phyloP scores from a whole-genome alignment of 2,888 invertebrate species.

The Eulithis prunata region DNA sequence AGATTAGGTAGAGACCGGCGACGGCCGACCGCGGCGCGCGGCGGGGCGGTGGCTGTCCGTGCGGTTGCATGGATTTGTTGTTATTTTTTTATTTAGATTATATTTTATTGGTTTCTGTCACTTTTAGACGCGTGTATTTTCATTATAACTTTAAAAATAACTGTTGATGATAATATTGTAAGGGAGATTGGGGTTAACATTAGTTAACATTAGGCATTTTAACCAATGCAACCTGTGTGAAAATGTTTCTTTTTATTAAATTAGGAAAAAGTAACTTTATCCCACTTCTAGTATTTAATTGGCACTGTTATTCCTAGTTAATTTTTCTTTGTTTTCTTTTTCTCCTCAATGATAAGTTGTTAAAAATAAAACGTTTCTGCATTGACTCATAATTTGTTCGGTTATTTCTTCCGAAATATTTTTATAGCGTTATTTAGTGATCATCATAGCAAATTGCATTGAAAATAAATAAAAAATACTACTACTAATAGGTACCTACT shows the following conservation, averaged over 20 bases:
- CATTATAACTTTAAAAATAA: conserved; percentile 59
- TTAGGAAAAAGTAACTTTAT: conserved; percentile 51
- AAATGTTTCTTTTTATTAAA: conserved; percentile 44
- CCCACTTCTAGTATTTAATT: conserved; percentile 69
- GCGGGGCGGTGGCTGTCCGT: conserved; percentile 53
- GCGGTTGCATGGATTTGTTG: conserved; percentile 67
- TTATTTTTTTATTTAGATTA: conserved; percentile 74
- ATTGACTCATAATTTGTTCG: conserved; percentile 66
- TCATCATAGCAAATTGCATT: background rate
- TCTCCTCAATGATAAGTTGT: conserved; percentile 71
- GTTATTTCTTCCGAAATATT: conserved; percentile 54
- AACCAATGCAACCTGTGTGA: conserved; percentile 42
- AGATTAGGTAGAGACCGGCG: conserved; percentile 58
- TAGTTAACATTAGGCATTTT: conserved; percentile 43
- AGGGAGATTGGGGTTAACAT: conserved; percentile 49
- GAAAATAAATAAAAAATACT: conserved; percentile 27
- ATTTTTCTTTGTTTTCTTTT: conserved; percentile 68
- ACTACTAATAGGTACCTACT: conserved; percentile 16
- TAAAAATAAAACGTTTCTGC: conserved; percentile 77
- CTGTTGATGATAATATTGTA: conserved; percentile 58
- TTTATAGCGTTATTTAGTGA: conserved; percentile 27
- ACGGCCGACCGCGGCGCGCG: conserved; percentile 36
- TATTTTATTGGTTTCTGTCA: conserved; percentile 74
- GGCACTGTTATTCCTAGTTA: conserved; percentile 81
- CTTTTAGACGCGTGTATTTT: conserved; percentile 69